Base-by-base conservation (phyloP, 2,888 invertebrate species). In the Drosophila prostipennis region DNA sequence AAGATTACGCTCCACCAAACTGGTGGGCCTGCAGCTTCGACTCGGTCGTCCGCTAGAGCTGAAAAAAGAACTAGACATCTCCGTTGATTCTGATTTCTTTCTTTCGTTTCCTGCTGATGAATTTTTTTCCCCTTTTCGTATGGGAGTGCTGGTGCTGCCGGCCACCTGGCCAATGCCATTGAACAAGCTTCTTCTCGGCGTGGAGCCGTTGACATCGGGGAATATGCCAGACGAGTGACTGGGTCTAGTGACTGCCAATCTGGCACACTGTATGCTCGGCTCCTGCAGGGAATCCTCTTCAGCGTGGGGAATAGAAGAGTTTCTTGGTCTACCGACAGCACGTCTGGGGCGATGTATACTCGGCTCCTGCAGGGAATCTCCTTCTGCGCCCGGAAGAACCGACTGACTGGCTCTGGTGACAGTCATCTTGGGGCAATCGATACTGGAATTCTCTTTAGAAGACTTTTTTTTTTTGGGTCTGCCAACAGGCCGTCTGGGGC, bases 11-110 rank as follows among this genome's bases (percentile, higher is more conserved):
- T 83, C 80, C 43, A 58, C 69, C 0, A 83, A 61, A 2, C 75
- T 61, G 3, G 40, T 52, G 0, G 84, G 80, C 0, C 67, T 72
- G 53, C 80, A 80, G 7, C 19, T 49, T 0, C 80, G 77, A 7
- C 49, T 67, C 1, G 72, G 68, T 3, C 84, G 77, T 2, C 45
- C 32, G 4, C 6, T 34, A 2, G 23, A 1, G 14, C 52, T 64
- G 8, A n/a, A 23, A 11, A 14, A 23, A 6, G 46, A 32, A 4
- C 23, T 49, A 3, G 42, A 48, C 6, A 26, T 40, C 2, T 61
- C 65, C 5, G 29, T n/a, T n/a, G 36, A 16, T 2, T 2, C 6
- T 6, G 32, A 2, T 16, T 23, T 4, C 26, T 26, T 26, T 26
- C 26, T 4, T 26, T 26, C 6, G 61, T 34, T 1, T 14, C 13